Base-by-base conservation (phyloP, 2,888 invertebrate genomes). In the Acleris cristana region DNA sequence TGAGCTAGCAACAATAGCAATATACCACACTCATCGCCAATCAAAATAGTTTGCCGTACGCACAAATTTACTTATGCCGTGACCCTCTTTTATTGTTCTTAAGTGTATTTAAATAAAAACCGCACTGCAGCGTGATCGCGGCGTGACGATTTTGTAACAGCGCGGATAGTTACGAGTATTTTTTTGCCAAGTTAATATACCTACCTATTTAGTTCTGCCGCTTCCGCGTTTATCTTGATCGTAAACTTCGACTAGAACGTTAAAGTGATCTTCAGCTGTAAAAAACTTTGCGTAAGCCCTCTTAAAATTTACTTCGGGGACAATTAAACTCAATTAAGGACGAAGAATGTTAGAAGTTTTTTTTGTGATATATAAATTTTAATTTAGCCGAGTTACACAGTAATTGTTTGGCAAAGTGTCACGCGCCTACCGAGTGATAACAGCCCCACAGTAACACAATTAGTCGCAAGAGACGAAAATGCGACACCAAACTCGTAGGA, bases 321-420 rank as follows among this genome's bases (percentile, higher is more conserved):
- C 52, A 62, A 56, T 62, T 62, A 48, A 66, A 52, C 21, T 57
- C 56, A 57, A 66, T 66, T 61, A 18, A 52, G 23, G 44, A 26
- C 21, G 48, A 7, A 21, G 8, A 51, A 51, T 51, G 14, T 21
- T 14, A 3, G 12, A 51, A 45, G 26, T 48, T 58, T 18, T 64
- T 64, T 64, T 62, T 57, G 62, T 52, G 61, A 34, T 30, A 48
- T 53, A 53, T 62, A 61, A 66, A 66, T 66, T 66, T 66, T 56
- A 62, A 67, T 57, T 67, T 57, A 48, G 18, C 30, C 16, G 53
- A 19, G 40, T 40, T 14, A 49, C 51, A 26, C 40, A 48, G 57
- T 21, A 58, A 65, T 58, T 62, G 45, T 63, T 63, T 14, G 10
- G 45, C 34, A 19, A 16, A 18, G 48, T 30, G 52, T 62, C 67